Evolutionary conservation across 2,888 invertebrate genomes (phyloP).

Genomic region (Synergus itoensis): DNA sequence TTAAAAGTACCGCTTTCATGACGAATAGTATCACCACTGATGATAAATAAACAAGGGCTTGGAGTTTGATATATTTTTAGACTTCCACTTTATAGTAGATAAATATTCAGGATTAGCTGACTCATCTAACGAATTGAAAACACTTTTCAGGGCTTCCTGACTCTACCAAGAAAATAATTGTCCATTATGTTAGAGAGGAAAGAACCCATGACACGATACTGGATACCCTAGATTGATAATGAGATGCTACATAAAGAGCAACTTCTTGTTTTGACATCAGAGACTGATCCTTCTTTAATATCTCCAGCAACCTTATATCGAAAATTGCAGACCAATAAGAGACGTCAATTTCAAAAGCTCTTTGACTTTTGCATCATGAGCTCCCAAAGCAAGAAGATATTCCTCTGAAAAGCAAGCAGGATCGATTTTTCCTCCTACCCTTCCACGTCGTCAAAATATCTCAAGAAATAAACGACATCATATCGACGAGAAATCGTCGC

Average conservation of each 20-base stretch:
- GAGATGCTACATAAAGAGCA: neutral
- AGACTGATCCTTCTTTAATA: too few species aligned
- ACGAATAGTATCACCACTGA: neutral
- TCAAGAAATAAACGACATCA: constrained; percentile 17
- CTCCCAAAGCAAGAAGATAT: neutral
- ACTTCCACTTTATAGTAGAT: neutral
- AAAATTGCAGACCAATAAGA: too few species aligned
- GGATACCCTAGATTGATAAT: neutral
- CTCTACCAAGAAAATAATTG: too few species aligned
- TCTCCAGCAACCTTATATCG: too few species aligned
- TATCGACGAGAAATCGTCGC: constrained; percentile 47
- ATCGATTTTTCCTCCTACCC: neutral
- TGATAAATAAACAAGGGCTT: neutral
- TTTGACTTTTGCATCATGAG: neutral
- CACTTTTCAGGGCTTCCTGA: too few species aligned
- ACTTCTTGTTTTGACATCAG: too few species aligned
- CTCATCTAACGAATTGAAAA: too few species aligned
- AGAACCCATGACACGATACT: too few species aligned
- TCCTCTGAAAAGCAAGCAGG: neutral
- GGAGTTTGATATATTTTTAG: neutral
- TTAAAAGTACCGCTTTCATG: neutral
- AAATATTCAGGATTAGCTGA: too few species aligned
- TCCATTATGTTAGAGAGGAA: too few species aligned
- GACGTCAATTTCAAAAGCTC: neutral
- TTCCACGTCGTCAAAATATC: neutral